phyloP scores from a whole-genome alignment of 2,113 vertebrate species.

The Apteryx owenii region DNA sequence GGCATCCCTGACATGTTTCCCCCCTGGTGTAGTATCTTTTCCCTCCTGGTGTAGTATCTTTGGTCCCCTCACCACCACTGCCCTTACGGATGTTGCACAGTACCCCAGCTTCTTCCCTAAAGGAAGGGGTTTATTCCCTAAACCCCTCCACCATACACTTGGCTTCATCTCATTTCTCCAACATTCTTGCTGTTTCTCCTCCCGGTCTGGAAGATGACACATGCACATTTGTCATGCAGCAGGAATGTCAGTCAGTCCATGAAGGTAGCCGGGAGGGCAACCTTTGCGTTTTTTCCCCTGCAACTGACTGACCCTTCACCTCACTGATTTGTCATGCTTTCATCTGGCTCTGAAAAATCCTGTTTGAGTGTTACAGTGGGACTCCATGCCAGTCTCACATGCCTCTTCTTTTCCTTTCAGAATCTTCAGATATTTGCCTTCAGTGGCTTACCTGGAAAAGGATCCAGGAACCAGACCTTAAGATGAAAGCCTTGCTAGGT shows the following conservation, averaged over 20 bases:
- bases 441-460: background rate
- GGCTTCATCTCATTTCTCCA: background rate
- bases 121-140: background rate
- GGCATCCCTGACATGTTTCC: background rate
- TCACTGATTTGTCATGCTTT: constrained; percentile 8
- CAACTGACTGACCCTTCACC: background rate
- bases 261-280: background rate
- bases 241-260: constrained; percentile 10
- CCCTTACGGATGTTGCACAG: background rate
- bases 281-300: background rate
- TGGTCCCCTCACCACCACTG: background rate
- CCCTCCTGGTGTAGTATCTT: background rate
- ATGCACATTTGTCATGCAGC: background rate
- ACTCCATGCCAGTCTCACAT: background rate
- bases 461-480: background rate
- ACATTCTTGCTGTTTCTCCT: constrained; percentile 8
- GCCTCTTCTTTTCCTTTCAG: background rate
- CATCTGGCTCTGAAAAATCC: constrained; percentile 16
- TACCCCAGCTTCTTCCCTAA: background rate
- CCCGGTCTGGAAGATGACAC: background rate
- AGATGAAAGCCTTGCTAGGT: background rate
- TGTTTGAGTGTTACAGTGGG: background rate
- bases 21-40: background rate
- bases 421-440: background rate
- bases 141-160: background rate